phyloP scores from a whole-genome alignment of 2,113 vertebrate species.

The Empidonax traillii region DNA sequence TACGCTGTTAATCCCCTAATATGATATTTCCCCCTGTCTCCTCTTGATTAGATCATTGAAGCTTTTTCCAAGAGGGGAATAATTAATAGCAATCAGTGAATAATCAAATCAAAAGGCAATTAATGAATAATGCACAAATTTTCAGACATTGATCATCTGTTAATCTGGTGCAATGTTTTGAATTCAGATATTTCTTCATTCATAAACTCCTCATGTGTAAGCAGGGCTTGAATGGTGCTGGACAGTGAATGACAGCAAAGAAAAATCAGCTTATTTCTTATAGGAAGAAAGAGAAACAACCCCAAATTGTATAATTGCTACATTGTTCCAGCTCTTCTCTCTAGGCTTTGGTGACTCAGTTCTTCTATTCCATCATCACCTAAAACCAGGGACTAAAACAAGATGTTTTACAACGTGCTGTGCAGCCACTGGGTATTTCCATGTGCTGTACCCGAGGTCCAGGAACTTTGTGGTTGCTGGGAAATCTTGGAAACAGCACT shows the following conservation, averaged over 20 bases:
- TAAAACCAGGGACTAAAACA: background rate
- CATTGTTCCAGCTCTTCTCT: background rate
- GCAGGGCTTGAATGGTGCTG: background rate
- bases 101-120: conserved; percentile 35
- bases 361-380: background rate
- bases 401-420: background rate
- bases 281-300: background rate
- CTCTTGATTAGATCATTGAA: conserved; percentile 33
- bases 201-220: background rate
- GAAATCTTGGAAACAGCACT: background rate
- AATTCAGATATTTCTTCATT: conserved; percentile 1
- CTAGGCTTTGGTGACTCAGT: background rate
- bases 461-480: background rate
- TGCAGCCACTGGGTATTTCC: background rate
- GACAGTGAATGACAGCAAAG: background rate
- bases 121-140: conserved; percentile 35
- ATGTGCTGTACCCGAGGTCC: background rate
- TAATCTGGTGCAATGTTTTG: background rate
- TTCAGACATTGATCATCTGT: conserved; percentile 20
- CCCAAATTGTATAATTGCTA: background rate
- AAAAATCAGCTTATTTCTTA: background rate
- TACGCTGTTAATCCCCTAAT: background rate
- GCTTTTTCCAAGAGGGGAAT: background rate
- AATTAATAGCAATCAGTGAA: conserved; percentile 27
- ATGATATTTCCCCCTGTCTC: background rate